Percentiles rank a stretch among this genome's conserved stretches.
Conservation (phyloP, 2,797 vertebrate species). For the Taenioides sp. region DNA sequence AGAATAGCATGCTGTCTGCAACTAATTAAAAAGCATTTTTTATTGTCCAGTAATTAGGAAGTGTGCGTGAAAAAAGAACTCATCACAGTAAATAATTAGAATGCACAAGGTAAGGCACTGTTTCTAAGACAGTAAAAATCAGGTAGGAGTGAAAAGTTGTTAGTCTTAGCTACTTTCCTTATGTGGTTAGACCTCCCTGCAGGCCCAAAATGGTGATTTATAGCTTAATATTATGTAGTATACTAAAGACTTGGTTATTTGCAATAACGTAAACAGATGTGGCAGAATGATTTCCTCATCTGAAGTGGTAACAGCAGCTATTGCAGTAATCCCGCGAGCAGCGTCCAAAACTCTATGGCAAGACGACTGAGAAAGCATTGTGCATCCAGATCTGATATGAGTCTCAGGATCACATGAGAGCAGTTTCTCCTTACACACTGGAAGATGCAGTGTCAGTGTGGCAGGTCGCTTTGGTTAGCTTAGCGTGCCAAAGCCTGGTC, state of each 20-base stretch:
- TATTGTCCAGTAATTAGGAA: too few relatives aligned
- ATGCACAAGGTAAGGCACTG: too few relatives aligned
- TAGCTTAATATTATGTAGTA: not conserved
- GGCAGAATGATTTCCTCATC: not conserved
- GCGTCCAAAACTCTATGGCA: constrained; percentile 6
- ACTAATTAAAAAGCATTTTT: too few relatives aligned
- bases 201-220: not conserved
- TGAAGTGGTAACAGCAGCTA: not conserved
- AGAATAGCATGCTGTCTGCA: too few relatives aligned
- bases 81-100: too few relatives aligned
- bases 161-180: not conserved
- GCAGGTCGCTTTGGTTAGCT: constrained; percentile 23
- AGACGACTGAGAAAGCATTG: constrained; percentile 25
- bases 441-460: constrained; percentile 12
- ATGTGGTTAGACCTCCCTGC: not conserved
- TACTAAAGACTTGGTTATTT: not conserved
- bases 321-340: constrained; percentile 10
- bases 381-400: constrained; percentile 34
- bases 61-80: too few relatives aligned
- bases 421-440: constrained; percentile 16
- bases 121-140: too few relatives aligned
- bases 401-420: constrained; percentile 10
- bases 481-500: constrained; percentile 19
- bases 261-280: not conserved
- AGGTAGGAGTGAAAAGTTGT: not conserved